Conservation (phyloP, 2,888 invertebrate genomes). For the Scaptomyza cyrtandrae region DNA sequence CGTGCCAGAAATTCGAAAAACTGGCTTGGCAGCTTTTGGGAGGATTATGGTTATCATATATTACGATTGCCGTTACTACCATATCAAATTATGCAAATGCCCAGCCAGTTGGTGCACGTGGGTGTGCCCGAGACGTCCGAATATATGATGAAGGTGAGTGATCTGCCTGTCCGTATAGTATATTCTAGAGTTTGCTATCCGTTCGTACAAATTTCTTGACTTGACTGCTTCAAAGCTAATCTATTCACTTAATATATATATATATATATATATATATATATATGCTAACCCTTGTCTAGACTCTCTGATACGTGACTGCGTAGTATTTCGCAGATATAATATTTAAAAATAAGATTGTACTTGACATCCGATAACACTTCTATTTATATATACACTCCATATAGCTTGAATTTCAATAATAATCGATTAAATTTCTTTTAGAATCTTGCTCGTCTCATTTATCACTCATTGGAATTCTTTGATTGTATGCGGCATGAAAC, state of each 20-base stretch:
- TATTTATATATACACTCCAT: background rate
- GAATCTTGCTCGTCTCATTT: slow-evolving; percentile 74
- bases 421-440: slow-evolving; percentile 29
- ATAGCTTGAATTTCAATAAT: background rate
- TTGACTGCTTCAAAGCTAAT: too few species aligned
- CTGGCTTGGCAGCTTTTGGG: slow-evolving; percentile 87
- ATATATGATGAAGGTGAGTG: slow-evolving; percentile 72
- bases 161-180: background rate
- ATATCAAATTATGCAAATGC: slow-evolving; percentile 85
- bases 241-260: background rate
- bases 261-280: too few species aligned
- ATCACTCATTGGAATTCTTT: slow-evolving; percentile 85
- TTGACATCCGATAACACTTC: background rate
- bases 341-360: background rate
- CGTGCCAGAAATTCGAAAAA: slow-evolving; percentile 85
- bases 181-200: too few species aligned
- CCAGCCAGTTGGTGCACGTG: slow-evolving; percentile 75
- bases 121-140: slow-evolving; percentile 76
- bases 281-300: background rate
- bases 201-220: too few species aligned
- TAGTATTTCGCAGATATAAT: background rate
- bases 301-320: background rate
- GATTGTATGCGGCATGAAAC: slow-evolving; percentile 84
- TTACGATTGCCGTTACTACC: slow-evolving; percentile 85
- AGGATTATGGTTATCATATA: slow-evolving; percentile 86